Evolutionary conservation across 2,797 vertebrate species (phyloP).

Genomic region (Glossophaga mutica): DNA sequence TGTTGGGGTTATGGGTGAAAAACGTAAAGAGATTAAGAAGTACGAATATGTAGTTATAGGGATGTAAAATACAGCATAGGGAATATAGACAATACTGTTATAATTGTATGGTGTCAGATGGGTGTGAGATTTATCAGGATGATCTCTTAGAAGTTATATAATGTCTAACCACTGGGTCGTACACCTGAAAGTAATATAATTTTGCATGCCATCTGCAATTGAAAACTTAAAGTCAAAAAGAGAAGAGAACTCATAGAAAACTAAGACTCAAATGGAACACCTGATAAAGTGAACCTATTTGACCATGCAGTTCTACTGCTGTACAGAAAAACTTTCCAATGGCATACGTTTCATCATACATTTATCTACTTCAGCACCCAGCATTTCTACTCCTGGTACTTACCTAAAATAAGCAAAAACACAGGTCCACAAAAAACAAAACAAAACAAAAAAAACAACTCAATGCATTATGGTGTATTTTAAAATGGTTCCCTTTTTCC

Average conservation of each 20-base stretch:
- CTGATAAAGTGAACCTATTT: background rate
- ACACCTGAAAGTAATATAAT: background rate
- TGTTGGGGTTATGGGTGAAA: background rate
- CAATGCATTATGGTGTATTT: background rate
- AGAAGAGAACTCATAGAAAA: background rate
- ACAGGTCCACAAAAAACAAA: background rate
- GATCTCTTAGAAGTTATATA: background rate
- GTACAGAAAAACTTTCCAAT: background rate
- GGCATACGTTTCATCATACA: background rate
- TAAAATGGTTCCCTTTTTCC: background rate
- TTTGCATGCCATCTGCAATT: background rate
- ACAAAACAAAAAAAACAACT: too few relatives aligned
- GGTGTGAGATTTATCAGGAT: background rate
- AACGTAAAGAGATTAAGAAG: background rate
- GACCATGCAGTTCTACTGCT: background rate
- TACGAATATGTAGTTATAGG: background rate
- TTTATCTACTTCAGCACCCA: background rate
- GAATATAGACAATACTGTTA: background rate
- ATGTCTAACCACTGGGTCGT: background rate
- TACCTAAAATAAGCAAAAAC: constrained; percentile 1
- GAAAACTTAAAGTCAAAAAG: background rate
- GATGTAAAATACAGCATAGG: background rate
- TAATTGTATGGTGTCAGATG: background rate
- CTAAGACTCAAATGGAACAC: background rate
- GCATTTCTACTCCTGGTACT: background rate